Conservation (phyloP, 2,113 vertebrate species). For the Oostethus manadensis region DNA sequence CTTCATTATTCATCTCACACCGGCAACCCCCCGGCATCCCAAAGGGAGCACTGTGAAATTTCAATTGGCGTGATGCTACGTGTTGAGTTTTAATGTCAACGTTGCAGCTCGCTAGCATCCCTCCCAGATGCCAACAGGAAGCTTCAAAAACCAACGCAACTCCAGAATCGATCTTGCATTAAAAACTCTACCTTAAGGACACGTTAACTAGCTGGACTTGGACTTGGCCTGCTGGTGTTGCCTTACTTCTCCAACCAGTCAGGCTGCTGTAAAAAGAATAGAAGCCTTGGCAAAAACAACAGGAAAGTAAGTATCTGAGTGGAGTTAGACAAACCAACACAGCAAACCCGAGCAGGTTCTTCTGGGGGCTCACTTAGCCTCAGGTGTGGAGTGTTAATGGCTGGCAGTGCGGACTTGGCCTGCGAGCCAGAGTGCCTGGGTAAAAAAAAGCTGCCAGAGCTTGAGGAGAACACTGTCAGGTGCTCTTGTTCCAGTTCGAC, state of each 20-base stretch:
- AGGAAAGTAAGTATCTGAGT: no score
- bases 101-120: constrained; percentile 69
- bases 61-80: constrained; percentile 77
- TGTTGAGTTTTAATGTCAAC: constrained; percentile 79
- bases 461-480: constrained; percentile 38
- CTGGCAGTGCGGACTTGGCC: constrained; percentile 49
- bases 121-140: constrained; percentile 71
- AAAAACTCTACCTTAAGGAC: constrained; percentile 79
- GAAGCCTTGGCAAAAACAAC: no score
- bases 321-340: background rate
- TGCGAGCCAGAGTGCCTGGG: constrained; percentile 33
- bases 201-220: constrained; percentile 62
- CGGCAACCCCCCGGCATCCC: constrained; percentile 63
- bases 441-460: constrained; percentile 33
- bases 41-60: constrained; percentile 75
- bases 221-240: constrained; percentile 23
- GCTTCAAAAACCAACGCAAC: constrained; percentile 74
- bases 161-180: constrained; percentile 71
- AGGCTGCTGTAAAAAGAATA: background rate
- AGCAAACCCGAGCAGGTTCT: constrained; percentile 26
- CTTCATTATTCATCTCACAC: constrained; percentile 78
- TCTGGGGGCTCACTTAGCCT: constrained; percentile 51
- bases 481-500: constrained; percentile 35
- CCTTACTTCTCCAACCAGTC: background rate
- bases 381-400: constrained; percentile 57